A percentile compares a stretch with the other conserved stretches of the same genome.
phyloP scores from a whole-genome alignment of 1,140 invertebrate species.

The Anagrus nilaparvatae region DNA sequence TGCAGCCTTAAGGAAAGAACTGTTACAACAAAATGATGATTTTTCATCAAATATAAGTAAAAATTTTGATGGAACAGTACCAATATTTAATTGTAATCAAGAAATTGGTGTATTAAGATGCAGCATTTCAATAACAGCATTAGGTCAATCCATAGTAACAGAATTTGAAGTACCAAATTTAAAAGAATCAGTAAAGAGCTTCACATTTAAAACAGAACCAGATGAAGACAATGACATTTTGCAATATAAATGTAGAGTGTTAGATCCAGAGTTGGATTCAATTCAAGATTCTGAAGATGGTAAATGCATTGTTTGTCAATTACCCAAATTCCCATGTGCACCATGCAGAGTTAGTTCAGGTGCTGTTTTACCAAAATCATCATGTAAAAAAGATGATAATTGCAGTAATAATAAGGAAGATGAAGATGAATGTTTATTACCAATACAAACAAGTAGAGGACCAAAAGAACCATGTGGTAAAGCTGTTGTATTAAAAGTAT shows the following conservation, averaged over 20 bases:
- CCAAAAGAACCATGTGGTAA: slow-evolving; percentile 26
- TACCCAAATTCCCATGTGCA: slow-evolving; percentile 15
- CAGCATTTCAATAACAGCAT: too few species aligned
- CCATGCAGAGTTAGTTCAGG: slow-evolving; percentile 17
- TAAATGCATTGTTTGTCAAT: slow-evolving; percentile 10
- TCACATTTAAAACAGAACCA: slow-evolving; percentile 25
- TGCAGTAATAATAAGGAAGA: background rate
- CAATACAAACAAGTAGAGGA: slow-evolving; percentile 25
- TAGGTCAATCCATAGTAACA: slow-evolving; percentile 29
- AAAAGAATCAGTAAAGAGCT: background rate
- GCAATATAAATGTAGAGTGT: slow-evolving; percentile 23
- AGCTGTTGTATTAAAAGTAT: slow-evolving; percentile 33
- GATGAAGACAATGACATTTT: background rate
- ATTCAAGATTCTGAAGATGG: too few species aligned
- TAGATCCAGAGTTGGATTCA: slow-evolving; percentile 16
- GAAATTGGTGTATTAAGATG: too few species aligned
- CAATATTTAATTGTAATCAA: too few species aligned
- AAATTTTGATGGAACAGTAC: too few species aligned
- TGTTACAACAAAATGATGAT: too few species aligned
- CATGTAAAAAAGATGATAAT: background rate
- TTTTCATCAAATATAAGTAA: too few species aligned
- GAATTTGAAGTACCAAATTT: slow-evolving; percentile 24
- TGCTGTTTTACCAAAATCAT: too few species aligned
- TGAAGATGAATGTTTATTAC: slow-evolving; percentile 3
- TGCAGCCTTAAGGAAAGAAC: slow-evolving; percentile 26